phyloP scores from a whole-genome alignment of 2,888 invertebrate genomes.

The Amiota minor region DNA sequence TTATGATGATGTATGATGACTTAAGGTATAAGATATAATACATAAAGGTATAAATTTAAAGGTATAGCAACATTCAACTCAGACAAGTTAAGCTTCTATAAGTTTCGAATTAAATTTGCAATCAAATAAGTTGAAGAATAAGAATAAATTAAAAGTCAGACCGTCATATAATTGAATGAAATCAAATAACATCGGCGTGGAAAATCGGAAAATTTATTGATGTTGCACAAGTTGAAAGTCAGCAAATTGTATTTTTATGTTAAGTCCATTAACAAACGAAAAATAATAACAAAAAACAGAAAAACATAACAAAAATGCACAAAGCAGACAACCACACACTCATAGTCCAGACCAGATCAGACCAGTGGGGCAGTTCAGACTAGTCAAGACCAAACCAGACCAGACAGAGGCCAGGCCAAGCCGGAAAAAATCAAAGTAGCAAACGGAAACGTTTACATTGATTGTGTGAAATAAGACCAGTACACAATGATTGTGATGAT shows the following conservation, averaged over 20 bases:
- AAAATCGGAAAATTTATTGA: slow-evolving; percentile 53
- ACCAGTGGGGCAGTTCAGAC: slow-evolving; percentile 41
- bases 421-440: slow-evolving; percentile 7
- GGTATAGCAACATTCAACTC: too few relatives aligned
- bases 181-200: slow-evolving; percentile 54
- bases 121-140: not conserved
- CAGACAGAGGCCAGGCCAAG: slow-evolving; percentile 5
- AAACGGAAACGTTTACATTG: slow-evolving; percentile 22
- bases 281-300: slow-evolving; percentile 33
- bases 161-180: slow-evolving; percentile 28
- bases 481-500: not conserved
- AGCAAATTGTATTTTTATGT: slow-evolving; percentile 65
- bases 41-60: too few relatives aligned
- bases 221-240: slow-evolving; percentile 57
- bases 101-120: not conserved
- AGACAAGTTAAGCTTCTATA: too few relatives aligned
- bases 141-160: not conserved
- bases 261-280: slow-evolving; percentile 59
- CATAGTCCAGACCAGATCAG: slow-evolving; percentile 40
- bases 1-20: too few relatives aligned
- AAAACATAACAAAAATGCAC: slow-evolving; percentile 24
- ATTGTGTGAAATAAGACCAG: slow-evolving; percentile 9
- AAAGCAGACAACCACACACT: not conserved
- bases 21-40: too few relatives aligned
- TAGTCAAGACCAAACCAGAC: too few relatives aligned